phyloP scores from a whole-genome alignment of 1,140 invertebrate species.

The Ephestia elutella region DNA sequence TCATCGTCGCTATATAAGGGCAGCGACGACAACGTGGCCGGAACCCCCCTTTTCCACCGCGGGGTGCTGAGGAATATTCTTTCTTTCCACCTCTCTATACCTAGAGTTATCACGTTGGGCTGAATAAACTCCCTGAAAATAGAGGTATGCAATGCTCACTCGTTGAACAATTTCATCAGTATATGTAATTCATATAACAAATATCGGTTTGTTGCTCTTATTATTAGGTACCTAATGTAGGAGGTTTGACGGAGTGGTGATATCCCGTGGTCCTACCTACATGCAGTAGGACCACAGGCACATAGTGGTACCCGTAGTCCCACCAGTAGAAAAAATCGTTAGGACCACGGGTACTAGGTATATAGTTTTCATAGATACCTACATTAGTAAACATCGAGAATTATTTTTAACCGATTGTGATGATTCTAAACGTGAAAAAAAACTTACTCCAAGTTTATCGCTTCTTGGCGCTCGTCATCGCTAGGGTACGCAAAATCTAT shows the following conservation, averaged over 20 bases:
- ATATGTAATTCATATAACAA: too few species aligned
- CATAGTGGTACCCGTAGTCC: too few species aligned
- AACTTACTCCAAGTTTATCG: constrained; percentile 45
- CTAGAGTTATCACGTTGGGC: constrained; percentile 82
- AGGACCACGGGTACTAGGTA: too few species aligned
- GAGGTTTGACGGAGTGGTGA: too few species aligned
- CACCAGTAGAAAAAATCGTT: too few species aligned
- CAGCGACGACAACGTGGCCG: constrained; percentile 78
- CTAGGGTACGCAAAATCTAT: constrained; percentile 59
- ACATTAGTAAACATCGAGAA: not conserved
- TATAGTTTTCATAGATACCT: too few species aligned
- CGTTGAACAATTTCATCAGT: not conserved
- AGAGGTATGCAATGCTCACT: too few species aligned
- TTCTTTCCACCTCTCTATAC: constrained; percentile 79
- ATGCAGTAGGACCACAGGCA: too few species aligned
- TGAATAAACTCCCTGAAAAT: constrained; percentile 77
- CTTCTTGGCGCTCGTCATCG: constrained; percentile 32
- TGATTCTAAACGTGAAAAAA: not conserved
- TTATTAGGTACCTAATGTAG: too few species aligned
- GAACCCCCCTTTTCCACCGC: constrained; percentile 88
- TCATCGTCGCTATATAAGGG: constrained; percentile 70
- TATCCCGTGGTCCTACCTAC: too few species aligned
- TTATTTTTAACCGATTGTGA: too few species aligned
- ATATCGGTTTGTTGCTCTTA: too few species aligned
- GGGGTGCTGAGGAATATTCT: constrained; percentile 82